Evolutionary conservation across 2,888 invertebrate species (phyloP), one percentile per base, ranked within the genome.

Genomic region (Ptychoptera albimana): DNA sequence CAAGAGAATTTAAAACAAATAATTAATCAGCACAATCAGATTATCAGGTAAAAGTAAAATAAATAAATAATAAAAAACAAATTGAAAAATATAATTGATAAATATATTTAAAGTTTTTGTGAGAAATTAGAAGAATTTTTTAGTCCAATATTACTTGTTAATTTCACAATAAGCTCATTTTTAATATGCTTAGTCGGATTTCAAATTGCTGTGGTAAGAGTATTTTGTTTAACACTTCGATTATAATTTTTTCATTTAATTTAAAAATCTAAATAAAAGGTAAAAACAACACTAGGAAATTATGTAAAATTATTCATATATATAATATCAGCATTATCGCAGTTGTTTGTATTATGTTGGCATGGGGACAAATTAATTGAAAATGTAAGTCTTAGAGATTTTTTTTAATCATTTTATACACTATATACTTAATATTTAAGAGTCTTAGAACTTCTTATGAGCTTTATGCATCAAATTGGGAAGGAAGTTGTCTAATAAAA

Each of bases 181-280:
- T 50, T 64, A 8, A 64, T 64, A 45, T 65, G 64, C 43, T 60
- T 65, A 58, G 61, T 65, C 13, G 64, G 64, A 13, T 63, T 64
- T 55, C 64, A 64, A 45, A 54, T 64, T 40, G 59, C 61, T 1
- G 61, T 63, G 14, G 60, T 61, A 48, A 43, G 48, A 46, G n/a
- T n/a, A n/a, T n/a, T n/a, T n/a, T n/a, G n/a, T n/a, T n/a, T n/a
- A n/a, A n/a, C n/a, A n/a, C n/a, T n/a, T 14, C 15, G 8, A 40
- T 11, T n/a, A n/a, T n/a, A 40, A 3, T 13, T 32, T 45, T 36
- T 37, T 30, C 13, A 32, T 16, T 31, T 31, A 8, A 12, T 40
- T 7, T 40, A 14, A 13, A 13, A 31, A 40, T 42, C 31, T 35
- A 10, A 38, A 39, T 37, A 44, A 11, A 37, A 55, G 55, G 54